Evolutionary conservation across 2,888 invertebrate genomes (phyloP), one percentile per base, ranked within the genome.

Genomic region (Petrophora chlorosata): DNA sequence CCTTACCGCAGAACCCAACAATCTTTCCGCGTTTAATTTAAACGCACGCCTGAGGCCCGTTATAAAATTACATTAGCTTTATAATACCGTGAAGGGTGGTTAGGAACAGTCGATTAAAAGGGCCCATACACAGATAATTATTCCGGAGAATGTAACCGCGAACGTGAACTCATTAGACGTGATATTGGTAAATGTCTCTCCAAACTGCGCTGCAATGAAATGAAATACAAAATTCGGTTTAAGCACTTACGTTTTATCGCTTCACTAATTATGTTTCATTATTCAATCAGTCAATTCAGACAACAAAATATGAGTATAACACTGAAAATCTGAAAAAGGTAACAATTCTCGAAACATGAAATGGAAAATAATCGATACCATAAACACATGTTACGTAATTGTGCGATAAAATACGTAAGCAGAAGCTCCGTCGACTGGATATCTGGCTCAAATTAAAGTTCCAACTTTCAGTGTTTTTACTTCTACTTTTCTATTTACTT

Each of bases 401-500:
- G n/a, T n/a, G n/a, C n/a, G n/a, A n/a, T n/a, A n/a, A n/a, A n/a
- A n/a, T n/a, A n/a, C n/a, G n/a, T n/a, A n/a, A n/a, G n/a, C n/a
- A n/a, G n/a, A n/a, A n/a, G n/a, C n/a, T 5, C 10, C 9, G 10
- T 3, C 25, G 57, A 44, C 54, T 56, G 63, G 67, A 69, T 64
- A 9, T 74, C 72, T 68, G 70, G 70, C 65, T 64, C 73, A 71
- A 85, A 82, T 79, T 79, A 79, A 82, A 84, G 75, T 83, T 84
- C 68, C 67, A 75, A 73, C 78, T 78, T 82, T 79, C 73, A 79
- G 72, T 79, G 73, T 82, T 82, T 82, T 80, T 74, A 71, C 78
- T 74, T 73, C 69, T 66, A 79, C 77, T 82, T 82, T 84, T 81
- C 81, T 82, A 80, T 85, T 86, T 82, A 83, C 84, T 83, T 85